These are phyloP conservation scores for Amphiprion clarkii DNA, from an alignment of 2,797 vertebrate species.

Conservation along the genomic window DNA sequence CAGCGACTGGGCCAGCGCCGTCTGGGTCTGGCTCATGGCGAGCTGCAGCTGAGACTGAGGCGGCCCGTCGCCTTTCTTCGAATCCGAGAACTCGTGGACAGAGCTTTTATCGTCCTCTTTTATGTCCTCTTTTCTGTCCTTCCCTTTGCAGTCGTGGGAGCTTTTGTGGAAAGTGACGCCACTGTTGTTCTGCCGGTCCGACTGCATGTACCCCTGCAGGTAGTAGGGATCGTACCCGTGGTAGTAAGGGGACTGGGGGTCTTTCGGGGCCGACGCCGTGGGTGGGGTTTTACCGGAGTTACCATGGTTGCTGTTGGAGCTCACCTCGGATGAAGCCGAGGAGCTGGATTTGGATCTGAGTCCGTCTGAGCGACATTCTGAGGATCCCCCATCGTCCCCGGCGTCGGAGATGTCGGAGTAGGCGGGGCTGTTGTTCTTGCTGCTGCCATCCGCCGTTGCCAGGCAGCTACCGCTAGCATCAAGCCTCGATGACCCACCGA, in stretches of 20 bases:
- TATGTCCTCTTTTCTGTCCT: conserved; percentile 91
- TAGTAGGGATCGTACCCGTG: conserved; percentile 96
- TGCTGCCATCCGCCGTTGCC: conserved; percentile 87
- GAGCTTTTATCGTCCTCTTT: conserved; percentile 91
- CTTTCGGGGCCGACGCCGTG: conserved; percentile 84
- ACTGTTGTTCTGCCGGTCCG: conserved; percentile 86
- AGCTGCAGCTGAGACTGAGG: conserved; percentile 95
- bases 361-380: conserved; percentile 91
- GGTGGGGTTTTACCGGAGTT: conserved; percentile 87
- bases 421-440: conserved; percentile 96
- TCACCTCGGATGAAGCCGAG: conserved; percentile 81
- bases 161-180: conserved; percentile 83
- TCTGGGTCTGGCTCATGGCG: conserved; percentile 96
- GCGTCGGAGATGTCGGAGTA: conserved; percentile 99
- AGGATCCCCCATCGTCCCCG: conserved; percentile 92
- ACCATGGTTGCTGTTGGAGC: conserved; percentile 85
- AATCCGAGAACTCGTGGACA: conserved; percentile 79
- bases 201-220: conserved; percentile 93
- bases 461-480: conserved; percentile 86
- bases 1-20: conserved; percentile 96
- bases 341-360: conserved; percentile 91
- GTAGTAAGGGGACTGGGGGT: conserved; percentile 93
- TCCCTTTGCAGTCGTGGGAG: conserved; percentile 88
- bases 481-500: conserved; percentile 92
- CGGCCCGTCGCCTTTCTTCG: conserved; percentile 80